phyloP scores from a whole-genome alignment of 2,888 invertebrate species.

The Nomada lathburiana region DNA sequence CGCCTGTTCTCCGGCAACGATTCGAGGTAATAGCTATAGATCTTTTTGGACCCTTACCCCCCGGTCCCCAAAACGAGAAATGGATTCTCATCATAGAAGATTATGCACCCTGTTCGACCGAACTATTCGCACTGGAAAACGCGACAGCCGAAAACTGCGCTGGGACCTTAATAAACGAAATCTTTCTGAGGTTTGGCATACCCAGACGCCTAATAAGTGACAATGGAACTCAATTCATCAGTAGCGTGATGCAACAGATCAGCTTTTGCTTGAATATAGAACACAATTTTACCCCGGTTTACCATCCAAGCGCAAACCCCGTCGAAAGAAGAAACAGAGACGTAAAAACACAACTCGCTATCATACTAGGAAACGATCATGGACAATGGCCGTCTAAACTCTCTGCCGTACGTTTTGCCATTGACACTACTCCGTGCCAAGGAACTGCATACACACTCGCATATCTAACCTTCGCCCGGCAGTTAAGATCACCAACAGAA shows the following conservation, averaged over 20 bases:
- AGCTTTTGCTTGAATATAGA: background rate
- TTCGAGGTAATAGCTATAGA: constrained; percentile 3
- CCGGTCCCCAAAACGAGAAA: background rate
- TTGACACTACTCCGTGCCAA: background rate
- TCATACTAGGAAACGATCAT: background rate
- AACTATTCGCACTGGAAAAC: background rate
- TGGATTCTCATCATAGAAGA: constrained; percentile 23
- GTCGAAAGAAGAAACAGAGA: constrained; percentile 14
- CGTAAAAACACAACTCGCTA: constrained; percentile 4
- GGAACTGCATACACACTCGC: background rate
- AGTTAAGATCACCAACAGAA: too few relatives aligned
- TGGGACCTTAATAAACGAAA: background rate
- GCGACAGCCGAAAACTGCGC: constrained; percentile 15
- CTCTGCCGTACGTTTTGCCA: constrained; percentile 6
- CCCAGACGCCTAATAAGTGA: background rate
- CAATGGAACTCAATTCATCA: constrained; percentile 15
- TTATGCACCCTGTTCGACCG: background rate
- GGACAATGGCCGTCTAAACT: background rate
- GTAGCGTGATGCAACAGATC: constrained; percentile 9
- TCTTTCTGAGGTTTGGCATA: background rate
- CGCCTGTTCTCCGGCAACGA: background rate
- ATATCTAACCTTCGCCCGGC: too few relatives aligned
- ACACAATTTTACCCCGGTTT: constrained; percentile 3
- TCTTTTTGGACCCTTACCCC: background rate
- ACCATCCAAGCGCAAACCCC: constrained; percentile 14